Evolutionary conservation across 2,797 vertebrate species (phyloP), one percentile per base, ranked within the genome.

Genomic region (Lepus oiostolus): DNA sequence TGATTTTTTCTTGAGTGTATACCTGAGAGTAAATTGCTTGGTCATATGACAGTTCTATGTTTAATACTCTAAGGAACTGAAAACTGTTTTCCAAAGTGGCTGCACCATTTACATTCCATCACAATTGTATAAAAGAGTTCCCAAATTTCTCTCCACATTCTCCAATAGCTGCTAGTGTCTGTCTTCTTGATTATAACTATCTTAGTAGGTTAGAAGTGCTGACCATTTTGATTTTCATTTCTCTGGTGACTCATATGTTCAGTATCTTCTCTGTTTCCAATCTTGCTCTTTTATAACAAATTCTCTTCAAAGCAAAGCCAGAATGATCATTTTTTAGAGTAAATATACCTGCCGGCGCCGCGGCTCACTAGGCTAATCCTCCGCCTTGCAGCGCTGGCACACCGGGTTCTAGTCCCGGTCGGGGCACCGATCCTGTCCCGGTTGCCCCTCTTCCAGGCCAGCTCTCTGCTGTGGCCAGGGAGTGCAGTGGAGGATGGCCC

Each of bases 21-120:
- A 88, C 21, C 38, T 28, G 63, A 22, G 13, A 62, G 30, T 47
- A 3, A 70, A 89, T 65, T 81, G 7, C 11, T 74, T 21, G 77
- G 10, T 83, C 28, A 68, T n/a, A 58, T 71, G 35, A 81, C 8
- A 89, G 65, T 5, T 67, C 81, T 70, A n/a, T 32, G 7, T 62
- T 91, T 63, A 80, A 35, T 52, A 81, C 70, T 80, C n/a, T 88
- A 26, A 75, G 11, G 28, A 89, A 80, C 26, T 75, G 21, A 22
- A 74, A 92, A 95, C 35, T 89, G 74, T 62, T 68, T 80, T 92
- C 71, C 75, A 85, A 89, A 90, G 58, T 38, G 11, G 74, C 7
- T 80, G 17, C 22, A 52, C 12, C 58, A 88, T 81, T 85, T 67
- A 70, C 10, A 65, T 60, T 85, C 63, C 26, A 81, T 30, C 70